Base-by-base conservation (phyloP, 64 coral and sea anemone species). In the Montipora cactus region DNA sequence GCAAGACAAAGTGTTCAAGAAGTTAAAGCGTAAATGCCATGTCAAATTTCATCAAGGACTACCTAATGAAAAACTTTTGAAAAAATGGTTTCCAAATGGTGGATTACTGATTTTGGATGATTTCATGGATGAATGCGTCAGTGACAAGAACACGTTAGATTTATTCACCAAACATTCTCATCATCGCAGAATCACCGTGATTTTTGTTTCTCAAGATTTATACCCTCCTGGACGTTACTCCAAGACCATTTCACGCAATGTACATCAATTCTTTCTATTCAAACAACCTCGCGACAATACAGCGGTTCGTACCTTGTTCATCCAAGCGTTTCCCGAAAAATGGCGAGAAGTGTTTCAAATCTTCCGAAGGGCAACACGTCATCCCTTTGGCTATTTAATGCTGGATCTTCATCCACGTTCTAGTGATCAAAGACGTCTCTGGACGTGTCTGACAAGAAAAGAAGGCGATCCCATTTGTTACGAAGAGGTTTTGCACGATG, bases 241-340 rank as follows among this genome's bases (percentile, higher is more conserved):
- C 49, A 59, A 89, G 22, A 89, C 87, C 21, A 77, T 89, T 10
- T 77, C 71, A 8, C 87, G 49, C 23, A 89, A 89, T 77, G 87
- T 50, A 16, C 73, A 89, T n/a, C 78, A 89, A 72, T 11, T 91
- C 13, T 76, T 91, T 25, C 77, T 58, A 22, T 91, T 91, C 28
- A 91, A 91, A 28, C 68, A 91, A 15, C 89, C 89, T 18, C 55
- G 89, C 6, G 77, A 91, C 44, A 16, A 91, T 66, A 8, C 21
- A 44, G 89, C 18, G 0, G 68, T 90, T 44, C 75, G 53, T 2
- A 78, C 21, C 11, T 9, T 90, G 8, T 5, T 90, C 1, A 1
- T 80, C 2, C 75, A 90, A 90, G 75, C 75, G 1, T 80, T 80
- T 90, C 88, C 88, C 0, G 6, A 5, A 21, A 23, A 67, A 16